Evolutionary conservation across 1,140 invertebrate genomes (phyloP), one percentile per base, ranked within the genome.

Genomic region (Bombus waltoni): DNA sequence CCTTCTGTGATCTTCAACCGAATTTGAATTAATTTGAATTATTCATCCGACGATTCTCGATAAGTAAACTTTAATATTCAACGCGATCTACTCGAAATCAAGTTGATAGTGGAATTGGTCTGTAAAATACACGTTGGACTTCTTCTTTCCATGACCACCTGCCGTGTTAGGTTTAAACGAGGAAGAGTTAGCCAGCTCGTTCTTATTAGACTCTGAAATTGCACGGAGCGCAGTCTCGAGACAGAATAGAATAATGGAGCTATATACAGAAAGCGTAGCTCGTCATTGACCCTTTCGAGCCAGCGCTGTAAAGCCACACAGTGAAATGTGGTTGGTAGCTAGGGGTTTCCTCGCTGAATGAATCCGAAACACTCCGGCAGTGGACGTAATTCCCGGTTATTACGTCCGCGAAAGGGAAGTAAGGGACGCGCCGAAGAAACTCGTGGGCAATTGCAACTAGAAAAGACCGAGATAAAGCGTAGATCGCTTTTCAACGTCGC

Each of bases 331-430:
- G 57, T 83, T 13, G 59, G 32, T 35, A 35, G 18, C 42, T 35
- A 40, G 40, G n/a, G 71, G 13, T 28, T 81, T 57, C n/a, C 38
- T 82, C 32, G 47, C 2, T 83, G 47, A 83, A 72, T 18, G 65
- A 77, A 72, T 6, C n/a, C 47, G 44, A 32, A 66, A 62, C 77
- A 35, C 47, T 40, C 42, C 78, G 44, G 44, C 28, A 62, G 76
- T 53, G 57, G 73, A 59, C 65, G 79, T 72, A 53, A 70, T 82
- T 44, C n/a, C 2, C 74, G 47, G 32, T 87, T 83, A 78, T 84
- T 78, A 68, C 42, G 71, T 82, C 74, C 38, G 8, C 35, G 40
- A 47, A 65, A 66, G 22, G 47, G 25, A 71, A n/a, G 65, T 10
- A 57, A 42, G 42, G 28, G 80, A 47, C 53, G 25, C 4, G 3